Evolutionary conservation across 2,113 vertebrate genomes (phyloP), one percentile per base, ranked within the genome.

Genomic region (Carassius gibelio): DNA sequence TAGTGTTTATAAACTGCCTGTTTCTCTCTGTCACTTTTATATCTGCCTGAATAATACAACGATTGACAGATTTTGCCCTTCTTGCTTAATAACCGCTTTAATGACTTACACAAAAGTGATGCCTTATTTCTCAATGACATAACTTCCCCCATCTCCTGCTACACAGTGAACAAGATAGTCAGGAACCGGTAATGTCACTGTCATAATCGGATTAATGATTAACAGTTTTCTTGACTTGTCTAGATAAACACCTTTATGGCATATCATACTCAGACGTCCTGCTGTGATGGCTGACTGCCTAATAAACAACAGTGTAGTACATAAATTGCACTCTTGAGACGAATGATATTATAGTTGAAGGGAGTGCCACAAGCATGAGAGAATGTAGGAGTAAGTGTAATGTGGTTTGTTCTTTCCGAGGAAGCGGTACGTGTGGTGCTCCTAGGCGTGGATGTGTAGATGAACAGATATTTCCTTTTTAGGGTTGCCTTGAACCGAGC

Each of bases 391-490:
- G 78, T 80, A 10, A 79, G 34, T 48, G 59, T 19, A 80, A 50
- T 30, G 23, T 23, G 62, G 42, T 52, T 13, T 30, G 62, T 14
- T 81, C 79, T 81, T 81, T 80, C 78, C 14, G 62, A 69, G 45
- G 79, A 81, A 81, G 45, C 45, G 17, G 64, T 62, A 81, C 79
- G 79, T 81, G 79, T 81, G 78, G 14, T 21, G 3, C n/a, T 64
- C 21, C 11, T 17, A 80, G 78, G 78, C 15, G 78, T 64, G 78
- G 59, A 80, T 80, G 36, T 23, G 26, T 45, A 52, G 62, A 81
- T 81, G 79, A 81, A 81, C 62, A 5, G 79, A 69, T 50, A 69
- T 69, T 66, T 81, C 79, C 79, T 81, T 81, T 81, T 69, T 52
- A 52, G 62, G 79, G 36, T 38, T 38, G 36, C 36, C 5, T 38